Base-by-base conservation (phyloP, 2,888 invertebrate genomes). In the Leucophenga maculata region DNA sequence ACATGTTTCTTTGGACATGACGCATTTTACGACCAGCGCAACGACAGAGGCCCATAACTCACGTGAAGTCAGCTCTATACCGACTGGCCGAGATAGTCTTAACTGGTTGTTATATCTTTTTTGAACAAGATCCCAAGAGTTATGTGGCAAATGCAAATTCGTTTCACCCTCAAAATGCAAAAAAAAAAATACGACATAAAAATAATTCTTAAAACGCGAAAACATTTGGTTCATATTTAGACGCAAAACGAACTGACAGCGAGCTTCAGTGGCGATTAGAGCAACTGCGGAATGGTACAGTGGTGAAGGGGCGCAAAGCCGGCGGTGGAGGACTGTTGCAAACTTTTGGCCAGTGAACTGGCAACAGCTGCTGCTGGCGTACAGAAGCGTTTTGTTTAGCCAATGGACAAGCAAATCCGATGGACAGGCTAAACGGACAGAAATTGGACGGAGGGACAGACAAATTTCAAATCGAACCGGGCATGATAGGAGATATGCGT, bases 101-200 rank as follows among this genome's bases (percentile, higher is more conserved):
- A 60, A 60, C 60, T 60, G 39, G 46, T 48, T 64, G 11, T 14
- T 20, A 46, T 44, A 46, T 44, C 18, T 62, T 62, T n/a, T 3
- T 60, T 14, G 18, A 26, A 26, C 31, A 57, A 8, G 14, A 26
- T 59, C 39, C 14, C 44, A 82, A 82, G 80, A 83, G 84, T 83
- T 83, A 80, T 82, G 78, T 82, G 82, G 75, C 80, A 82, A 83
- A 80, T 80, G 84, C 79, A 83, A 80, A 80, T 82, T 76, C 65
- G 39, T 48, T 22, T 64, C 48, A 64, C 62, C 62, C 22, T 64
- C 46, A 60, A 60, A 32, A 54, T 6, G 11, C 18, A 0, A 54
- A 54, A 20, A 54, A 54, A 54, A 54, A 54, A 20, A 20, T 14
- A n/a, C 9, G n/a, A 52, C 2, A n/a, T 18, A 52, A 18, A 52